phyloP scores from a whole-genome alignment of 2,113 vertebrate genomes.

The Lutjanus erythropterus region DNA sequence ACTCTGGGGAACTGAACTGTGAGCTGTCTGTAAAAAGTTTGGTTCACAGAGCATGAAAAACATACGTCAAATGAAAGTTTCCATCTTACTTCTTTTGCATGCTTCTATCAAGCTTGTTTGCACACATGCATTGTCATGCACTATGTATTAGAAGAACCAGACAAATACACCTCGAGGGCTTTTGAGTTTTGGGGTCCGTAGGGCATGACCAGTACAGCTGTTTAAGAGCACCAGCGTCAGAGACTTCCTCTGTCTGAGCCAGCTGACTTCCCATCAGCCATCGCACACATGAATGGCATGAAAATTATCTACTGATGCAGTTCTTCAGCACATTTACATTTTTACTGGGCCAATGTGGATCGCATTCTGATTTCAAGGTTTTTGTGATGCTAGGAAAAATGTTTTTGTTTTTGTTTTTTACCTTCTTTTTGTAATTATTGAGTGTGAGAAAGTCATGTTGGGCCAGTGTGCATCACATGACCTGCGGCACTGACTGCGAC shows the following conservation, averaged over 20 bases:
- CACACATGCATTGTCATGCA: neutral
- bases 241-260: slow-evolving; percentile 32
- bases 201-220: neutral
- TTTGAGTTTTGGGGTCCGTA: neutral
- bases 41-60: neutral
- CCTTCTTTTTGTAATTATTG: neutral
- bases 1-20: neutral
- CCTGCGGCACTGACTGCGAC: neutral
- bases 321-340: neutral
- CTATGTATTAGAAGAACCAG: neutral
- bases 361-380: neutral
- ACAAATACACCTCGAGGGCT: neutral
- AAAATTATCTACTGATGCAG: slow-evolving; percentile 22
- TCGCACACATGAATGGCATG: neutral
- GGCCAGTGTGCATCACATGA: neutral
- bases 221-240: neutral
- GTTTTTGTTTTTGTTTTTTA: neutral
- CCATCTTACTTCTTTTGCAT: neutral
- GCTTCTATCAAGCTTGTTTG: neutral
- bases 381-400: neutral
- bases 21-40: neutral
- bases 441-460: neutral
- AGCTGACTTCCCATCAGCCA: slow-evolving; percentile 41
- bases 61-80: neutral
- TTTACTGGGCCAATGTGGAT: neutral